Conservation (phyloP, 2,797 vertebrate species). For the Enteromius radiatus region DNA sequence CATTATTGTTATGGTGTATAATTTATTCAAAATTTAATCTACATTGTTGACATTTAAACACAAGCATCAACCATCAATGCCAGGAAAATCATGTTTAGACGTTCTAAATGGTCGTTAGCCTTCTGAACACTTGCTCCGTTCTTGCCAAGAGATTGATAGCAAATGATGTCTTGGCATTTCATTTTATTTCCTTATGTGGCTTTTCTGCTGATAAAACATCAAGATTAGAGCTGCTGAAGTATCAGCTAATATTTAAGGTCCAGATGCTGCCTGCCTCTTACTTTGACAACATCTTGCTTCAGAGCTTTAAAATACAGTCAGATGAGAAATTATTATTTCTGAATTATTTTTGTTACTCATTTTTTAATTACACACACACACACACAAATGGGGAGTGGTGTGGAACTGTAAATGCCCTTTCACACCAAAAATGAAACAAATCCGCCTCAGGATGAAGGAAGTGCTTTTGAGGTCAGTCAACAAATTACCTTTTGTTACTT, state of each 20-base stretch:
- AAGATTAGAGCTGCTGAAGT: background rate
- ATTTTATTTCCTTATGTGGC: constrained; percentile 6
- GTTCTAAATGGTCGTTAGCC: constrained; percentile 4
- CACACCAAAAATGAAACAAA: too few relatives aligned
- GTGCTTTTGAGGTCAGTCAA: background rate
- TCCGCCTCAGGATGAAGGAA: background rate
- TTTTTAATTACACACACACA: too few relatives aligned
- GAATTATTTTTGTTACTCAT: too few relatives aligned
- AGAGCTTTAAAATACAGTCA: background rate
- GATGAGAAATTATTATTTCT: too few relatives aligned
- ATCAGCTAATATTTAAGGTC: constrained; percentile 20
- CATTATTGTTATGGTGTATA: background rate
- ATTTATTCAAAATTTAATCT: background rate
- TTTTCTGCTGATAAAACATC: constrained; percentile 11
- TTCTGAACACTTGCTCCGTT: background rate
- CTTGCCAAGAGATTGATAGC: background rate
- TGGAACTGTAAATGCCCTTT: too few relatives aligned
- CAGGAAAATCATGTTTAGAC: background rate
- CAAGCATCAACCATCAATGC: background rate
- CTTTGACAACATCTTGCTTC: background rate
- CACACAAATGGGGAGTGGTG: too few relatives aligned
- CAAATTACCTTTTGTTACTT: too few relatives aligned
- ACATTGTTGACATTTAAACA: background rate
- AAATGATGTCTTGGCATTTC: background rate
- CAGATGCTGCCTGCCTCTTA: constrained; percentile 4